Conservation (phyloP, 2,888 invertebrate species). For the Chironomus tentans region DNA sequence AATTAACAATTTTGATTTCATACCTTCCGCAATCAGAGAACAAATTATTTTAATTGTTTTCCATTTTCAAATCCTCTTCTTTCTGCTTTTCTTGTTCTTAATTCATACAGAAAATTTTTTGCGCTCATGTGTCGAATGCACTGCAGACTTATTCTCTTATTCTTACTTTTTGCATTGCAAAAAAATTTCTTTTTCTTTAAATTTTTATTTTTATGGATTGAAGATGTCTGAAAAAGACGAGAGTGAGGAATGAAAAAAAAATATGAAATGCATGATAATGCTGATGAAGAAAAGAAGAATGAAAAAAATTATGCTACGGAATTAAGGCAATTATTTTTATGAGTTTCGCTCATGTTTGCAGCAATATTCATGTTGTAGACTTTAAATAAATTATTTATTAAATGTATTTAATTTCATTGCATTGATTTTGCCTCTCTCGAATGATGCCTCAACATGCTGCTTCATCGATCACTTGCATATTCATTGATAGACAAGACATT, state of each 20-base stretch:
- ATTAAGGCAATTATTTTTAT: constrained; percentile 1
- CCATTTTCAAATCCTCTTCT: not conserved
- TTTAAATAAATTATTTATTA: no score
- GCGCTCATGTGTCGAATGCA: not conserved
- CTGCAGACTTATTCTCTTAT: not conserved
- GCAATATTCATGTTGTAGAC: no score
- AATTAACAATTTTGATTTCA: not conserved
- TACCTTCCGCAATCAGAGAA: not conserved
- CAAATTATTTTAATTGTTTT: constrained; percentile 17
- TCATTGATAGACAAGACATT: no score
- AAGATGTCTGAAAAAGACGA: not conserved
- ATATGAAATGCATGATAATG: not conserved
- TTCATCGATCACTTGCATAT: no score
- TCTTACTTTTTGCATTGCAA: no score
- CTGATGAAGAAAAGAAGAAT: no score
- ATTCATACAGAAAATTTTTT: not conserved
- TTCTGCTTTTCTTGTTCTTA: not conserved
- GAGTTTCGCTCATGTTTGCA: not conserved
- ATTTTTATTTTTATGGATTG: not conserved
- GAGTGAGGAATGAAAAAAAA: not conserved
- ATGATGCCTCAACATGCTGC: not conserved
- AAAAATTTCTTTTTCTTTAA: no score
- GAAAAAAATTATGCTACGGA: not conserved
- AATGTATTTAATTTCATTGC: no score
- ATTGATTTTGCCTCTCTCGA: not conserved